Evolutionary conservation across 2,797 vertebrate species (phyloP).

Genomic region (Lacerta agilis): DNA sequence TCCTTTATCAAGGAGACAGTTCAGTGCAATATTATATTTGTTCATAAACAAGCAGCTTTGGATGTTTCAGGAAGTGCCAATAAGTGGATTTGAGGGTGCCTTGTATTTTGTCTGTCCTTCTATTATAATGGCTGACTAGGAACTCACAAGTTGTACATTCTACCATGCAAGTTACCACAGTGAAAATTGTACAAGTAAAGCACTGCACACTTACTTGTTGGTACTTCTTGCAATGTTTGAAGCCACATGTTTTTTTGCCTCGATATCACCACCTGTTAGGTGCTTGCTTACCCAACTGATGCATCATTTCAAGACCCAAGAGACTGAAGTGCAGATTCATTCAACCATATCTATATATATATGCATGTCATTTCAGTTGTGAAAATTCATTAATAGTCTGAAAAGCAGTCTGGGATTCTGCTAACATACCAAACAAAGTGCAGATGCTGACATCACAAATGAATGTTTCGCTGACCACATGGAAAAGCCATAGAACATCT

Average conservation of each 20-base stretch:
- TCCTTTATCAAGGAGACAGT: slow-evolving; percentile 26
- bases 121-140: neutral
- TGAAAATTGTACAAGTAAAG: neutral
- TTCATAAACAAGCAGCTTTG: neutral
- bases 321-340: neutral
- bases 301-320: neutral
- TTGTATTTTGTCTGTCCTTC: neutral
- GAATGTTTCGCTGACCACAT: neutral
- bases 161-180: neutral
- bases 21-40: slow-evolving; percentile 5
- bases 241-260: neutral
- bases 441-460: neutral
- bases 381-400: neutral
- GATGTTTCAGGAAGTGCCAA: slow-evolving; percentile 11
- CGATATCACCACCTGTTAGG: neutral
- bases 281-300: neutral
- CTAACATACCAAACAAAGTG: neutral
- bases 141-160: neutral
- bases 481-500: neutral
- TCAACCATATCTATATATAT: neutral
- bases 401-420: neutral
- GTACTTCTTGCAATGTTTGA: neutral
- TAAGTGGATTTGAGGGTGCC: neutral
- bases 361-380: neutral
- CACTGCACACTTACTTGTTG: neutral